Conservation (phyloP, 2,797 vertebrate genomes). For the Knipowitschia caucasica region DNA sequence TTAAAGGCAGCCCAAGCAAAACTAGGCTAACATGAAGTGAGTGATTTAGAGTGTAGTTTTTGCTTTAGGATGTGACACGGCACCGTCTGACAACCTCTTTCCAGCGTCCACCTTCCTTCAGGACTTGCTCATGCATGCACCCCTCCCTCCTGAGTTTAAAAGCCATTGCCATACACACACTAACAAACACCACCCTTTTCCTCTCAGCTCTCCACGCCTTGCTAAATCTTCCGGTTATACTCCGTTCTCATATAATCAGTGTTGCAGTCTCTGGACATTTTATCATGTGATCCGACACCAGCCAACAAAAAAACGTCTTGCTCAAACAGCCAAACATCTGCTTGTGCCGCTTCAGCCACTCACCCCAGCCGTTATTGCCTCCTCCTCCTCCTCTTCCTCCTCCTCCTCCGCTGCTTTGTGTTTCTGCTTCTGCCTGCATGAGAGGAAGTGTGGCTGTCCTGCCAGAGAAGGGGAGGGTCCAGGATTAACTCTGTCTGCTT, state of each 20-base stretch:
- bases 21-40: not conserved
- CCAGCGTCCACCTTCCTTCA: slow-evolving; percentile 9
- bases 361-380: slow-evolving; percentile 42
- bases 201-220: slow-evolving; percentile 18
- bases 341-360: slow-evolving; percentile 60
- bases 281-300: slow-evolving; percentile 57
- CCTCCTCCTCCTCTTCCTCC: slow-evolving; percentile 21
- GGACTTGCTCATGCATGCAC: slow-evolving; percentile 19
- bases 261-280: slow-evolving; percentile 34
- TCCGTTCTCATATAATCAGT: slow-evolving; percentile 49
- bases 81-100: slow-evolving; percentile 2
- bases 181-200: slow-evolving; percentile 23
- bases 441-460: slow-evolving; percentile 79
- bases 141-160: slow-evolving; percentile 15
- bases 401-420: slow-evolving; percentile 42
- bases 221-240: slow-evolving; percentile 56
- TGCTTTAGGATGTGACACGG: slow-evolving; percentile 7
- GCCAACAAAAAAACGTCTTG: slow-evolving; percentile 62
- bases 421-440: slow-evolving; percentile 56
- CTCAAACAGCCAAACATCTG: slow-evolving; percentile 61
- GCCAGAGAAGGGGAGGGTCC: slow-evolving; percentile 71
- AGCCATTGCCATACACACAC: slow-evolving; percentile 16
- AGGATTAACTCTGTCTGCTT: slow-evolving; percentile 65
- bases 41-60: slow-evolving; percentile 11
- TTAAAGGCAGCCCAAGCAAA: too few relatives aligned